These are phyloP conservation scores for Oscheius sp. DNA, from an alignment of 2,888 invertebrate species.

Conservation along the genomic window DNA sequence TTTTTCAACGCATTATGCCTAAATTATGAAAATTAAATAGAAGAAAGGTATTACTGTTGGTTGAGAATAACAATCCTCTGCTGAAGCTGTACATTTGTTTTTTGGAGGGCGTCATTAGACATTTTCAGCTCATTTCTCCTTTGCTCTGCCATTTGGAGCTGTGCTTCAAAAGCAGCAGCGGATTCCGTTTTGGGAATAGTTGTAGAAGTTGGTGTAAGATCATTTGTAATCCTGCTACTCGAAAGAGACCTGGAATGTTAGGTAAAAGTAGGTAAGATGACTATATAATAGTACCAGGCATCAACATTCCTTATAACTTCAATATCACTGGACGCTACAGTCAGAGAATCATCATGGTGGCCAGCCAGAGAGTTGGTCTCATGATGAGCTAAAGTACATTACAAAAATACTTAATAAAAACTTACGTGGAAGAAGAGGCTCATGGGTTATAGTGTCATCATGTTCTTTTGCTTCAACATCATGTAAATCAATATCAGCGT, in stretches of 20 bases:
- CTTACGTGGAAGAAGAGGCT: constrained; percentile 36
- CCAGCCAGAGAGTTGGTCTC: constrained; percentile 2
- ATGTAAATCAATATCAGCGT: constrained; percentile 17
- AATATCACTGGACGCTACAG: constrained; percentile 68
- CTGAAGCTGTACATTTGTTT: constrained; percentile 49
- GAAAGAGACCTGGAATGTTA: constrained; percentile 16
- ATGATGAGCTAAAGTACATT: constrained; percentile 23
- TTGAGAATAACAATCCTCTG: constrained; percentile 43
- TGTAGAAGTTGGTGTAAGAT: constrained; percentile 2
- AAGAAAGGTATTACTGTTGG: constrained; percentile 35
- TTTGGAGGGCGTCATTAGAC: constrained; percentile 49
- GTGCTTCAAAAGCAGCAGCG: constrained; percentile 42
- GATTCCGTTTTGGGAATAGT: constrained; percentile 22
- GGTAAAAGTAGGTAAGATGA: background rate
- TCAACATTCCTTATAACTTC: constrained; percentile 63
- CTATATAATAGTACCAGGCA: constrained; percentile 56
- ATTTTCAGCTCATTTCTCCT: constrained; percentile 55
- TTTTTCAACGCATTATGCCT: constrained; percentile 29
- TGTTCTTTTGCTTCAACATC: background rate
- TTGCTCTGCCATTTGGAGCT: constrained; percentile 54
- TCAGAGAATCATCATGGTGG: constrained; percentile 56
- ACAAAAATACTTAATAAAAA: background rate
- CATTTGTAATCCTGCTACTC: constrained; percentile 27
- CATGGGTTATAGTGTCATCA: constrained; percentile 25
- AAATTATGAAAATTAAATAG: constrained; percentile 1